Percentiles rank a stretch among this genome's conserved stretches.
Conservation (phyloP, 2,113 vertebrate species). For the Neopipo cinnamomea region DNA sequence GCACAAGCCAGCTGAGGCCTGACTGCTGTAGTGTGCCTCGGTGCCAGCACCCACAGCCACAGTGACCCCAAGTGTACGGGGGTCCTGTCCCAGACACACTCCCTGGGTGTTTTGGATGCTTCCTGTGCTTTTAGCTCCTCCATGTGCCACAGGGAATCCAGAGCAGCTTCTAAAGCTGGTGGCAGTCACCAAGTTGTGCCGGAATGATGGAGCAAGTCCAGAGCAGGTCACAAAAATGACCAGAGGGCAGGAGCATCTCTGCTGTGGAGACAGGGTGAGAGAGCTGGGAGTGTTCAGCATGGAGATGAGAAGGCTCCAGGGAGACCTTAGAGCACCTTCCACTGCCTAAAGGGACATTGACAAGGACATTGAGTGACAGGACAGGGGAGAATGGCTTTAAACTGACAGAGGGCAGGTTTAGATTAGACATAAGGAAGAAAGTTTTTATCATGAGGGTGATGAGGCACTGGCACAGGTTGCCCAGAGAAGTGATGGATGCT, state of each 20-base stretch:
- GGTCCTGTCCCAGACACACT: rapidly evolving
- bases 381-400: not conserved
- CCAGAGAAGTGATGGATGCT: not conserved
- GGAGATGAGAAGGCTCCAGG: not conserved
- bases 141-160: rapidly evolving
- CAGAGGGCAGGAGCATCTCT: not conserved
- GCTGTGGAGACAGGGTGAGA: not conserved
- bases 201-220: not conserved
- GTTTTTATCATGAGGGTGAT: not conserved
- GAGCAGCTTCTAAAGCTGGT: not conserved
- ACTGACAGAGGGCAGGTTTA: not conserved
- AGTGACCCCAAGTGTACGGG: rapidly evolving
- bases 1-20: not conserved
- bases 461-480: not conserved
- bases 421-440: not conserved
- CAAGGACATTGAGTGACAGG: no score
- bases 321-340: not conserved
- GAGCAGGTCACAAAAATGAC: not conserved
- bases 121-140: not conserved
- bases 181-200: not conserved
- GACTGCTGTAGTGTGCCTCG: no score
- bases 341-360: not conserved
- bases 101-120: not conserved
- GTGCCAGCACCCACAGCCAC: not conserved
- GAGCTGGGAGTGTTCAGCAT: not conserved